Conservation (phyloP, 2,113 vertebrate genomes). For the Paratilapia polleni region DNA sequence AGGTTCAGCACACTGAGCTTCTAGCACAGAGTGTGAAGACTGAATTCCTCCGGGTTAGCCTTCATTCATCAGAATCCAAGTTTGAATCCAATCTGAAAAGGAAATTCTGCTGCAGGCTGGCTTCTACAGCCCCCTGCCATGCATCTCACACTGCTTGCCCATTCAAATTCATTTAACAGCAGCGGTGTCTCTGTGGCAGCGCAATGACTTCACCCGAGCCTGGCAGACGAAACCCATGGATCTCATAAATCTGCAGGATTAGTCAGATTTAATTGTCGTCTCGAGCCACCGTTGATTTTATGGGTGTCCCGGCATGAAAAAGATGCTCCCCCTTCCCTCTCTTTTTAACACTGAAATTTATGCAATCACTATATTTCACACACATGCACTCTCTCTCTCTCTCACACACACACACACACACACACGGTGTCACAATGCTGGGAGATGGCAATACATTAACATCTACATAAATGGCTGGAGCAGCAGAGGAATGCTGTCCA, state of each 20-base stretch:
- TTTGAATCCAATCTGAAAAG: slow-evolving; percentile 50
- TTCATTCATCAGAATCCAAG: slow-evolving; percentile 66
- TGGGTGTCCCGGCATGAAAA: slow-evolving; percentile 69
- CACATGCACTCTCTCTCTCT: no score
- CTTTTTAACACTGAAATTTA: slow-evolving; percentile 71
- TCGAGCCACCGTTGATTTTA: slow-evolving; percentile 70
- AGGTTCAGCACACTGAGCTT: slow-evolving; percentile 19
- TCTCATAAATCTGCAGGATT: slow-evolving; percentile 78
- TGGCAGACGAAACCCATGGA: slow-evolving; percentile 53
- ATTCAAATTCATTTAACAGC: slow-evolving; percentile 68
- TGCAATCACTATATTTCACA: slow-evolving; percentile 73
- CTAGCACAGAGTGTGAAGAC: slow-evolving; percentile 5
- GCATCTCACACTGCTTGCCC: slow-evolving; percentile 56
- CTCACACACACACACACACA: not conserved
- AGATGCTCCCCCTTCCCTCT: slow-evolving; percentile 30
- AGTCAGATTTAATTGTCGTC: slow-evolving; percentile 75
- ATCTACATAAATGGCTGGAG: slow-evolving; percentile 67
- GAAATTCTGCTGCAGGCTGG: slow-evolving; percentile 45
- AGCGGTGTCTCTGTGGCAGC: slow-evolving; percentile 57
- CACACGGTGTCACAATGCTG: slow-evolving; percentile 55
- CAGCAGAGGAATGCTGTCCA: slow-evolving; percentile 68
- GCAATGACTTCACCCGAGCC: slow-evolving; percentile 64
- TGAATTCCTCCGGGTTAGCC: slow-evolving; percentile 50
- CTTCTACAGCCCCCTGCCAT: slow-evolving; percentile 59
- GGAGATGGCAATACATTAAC: slow-evolving; percentile 75